Conservation (phyloP, 2,888 invertebrate species). For the Myopa testacea region DNA sequence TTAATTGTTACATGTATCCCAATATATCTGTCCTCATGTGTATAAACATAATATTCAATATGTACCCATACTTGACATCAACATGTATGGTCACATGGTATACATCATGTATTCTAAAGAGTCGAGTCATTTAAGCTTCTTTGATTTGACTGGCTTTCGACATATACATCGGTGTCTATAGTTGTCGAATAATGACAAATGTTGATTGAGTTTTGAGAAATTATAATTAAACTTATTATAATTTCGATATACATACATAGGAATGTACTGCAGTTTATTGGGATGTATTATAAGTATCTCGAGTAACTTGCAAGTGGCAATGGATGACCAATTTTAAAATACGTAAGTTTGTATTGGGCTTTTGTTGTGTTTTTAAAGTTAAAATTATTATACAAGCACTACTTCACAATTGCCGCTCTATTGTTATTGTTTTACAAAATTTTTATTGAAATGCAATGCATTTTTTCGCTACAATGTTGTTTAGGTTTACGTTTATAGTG, state of each 20-base stretch:
- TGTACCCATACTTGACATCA: no score
- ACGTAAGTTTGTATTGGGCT: neutral
- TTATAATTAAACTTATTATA: no score
- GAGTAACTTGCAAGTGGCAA: neutral
- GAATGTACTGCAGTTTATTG: slow-evolving; percentile 41
- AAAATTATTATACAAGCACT: no score
- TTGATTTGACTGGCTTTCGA: neutral
- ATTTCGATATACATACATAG: slow-evolving; percentile 43
- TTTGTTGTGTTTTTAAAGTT: no score
- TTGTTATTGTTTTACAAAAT: neutral
- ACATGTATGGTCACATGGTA: no score
- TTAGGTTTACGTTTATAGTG: neutral
- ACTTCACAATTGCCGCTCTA: no score
- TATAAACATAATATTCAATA: no score
- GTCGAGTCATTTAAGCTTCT: neutral
- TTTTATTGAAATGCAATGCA: neutral
- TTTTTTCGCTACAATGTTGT: neutral
- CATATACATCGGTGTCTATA: neutral
- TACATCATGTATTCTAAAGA: no score
- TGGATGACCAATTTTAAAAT: neutral
- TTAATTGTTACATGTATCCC: no score
- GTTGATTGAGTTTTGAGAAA: slow-evolving; percentile 9
- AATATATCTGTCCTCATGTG: no score
- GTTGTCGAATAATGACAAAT: slow-evolving; percentile 10
- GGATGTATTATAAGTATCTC: neutral